Evolutionary conservation across 2,888 invertebrate genomes (phyloP).

Genomic region (Ophraella communa): DNA sequence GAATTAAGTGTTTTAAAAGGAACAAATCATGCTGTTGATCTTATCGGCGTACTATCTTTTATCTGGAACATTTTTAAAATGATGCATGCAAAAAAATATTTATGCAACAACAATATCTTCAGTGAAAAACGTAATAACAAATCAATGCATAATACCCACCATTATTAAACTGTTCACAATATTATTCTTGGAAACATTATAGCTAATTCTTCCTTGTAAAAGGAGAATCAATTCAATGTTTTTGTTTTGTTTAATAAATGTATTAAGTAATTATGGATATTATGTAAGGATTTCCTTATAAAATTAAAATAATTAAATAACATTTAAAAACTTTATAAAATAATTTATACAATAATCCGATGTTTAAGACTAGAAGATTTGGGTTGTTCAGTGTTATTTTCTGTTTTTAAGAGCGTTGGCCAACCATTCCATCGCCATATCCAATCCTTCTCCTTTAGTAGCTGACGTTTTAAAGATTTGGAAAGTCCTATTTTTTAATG

Average conservation of each 20-base stretch:
- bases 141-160: not conserved
- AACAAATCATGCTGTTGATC: too few relatives aligned
- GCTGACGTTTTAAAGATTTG: slow-evolving; percentile 99
- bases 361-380: slow-evolving; percentile 43
- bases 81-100: not conserved
- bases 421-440: slow-evolving; percentile 99
- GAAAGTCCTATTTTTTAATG: slow-evolving; percentile 95
- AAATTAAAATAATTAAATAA: slow-evolving; percentile 26
- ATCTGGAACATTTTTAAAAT: not conserved
- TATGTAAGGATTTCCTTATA: slow-evolving; percentile 14
- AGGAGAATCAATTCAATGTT: too few relatives aligned
- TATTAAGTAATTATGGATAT: not conserved
- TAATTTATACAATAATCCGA: slow-evolving; percentile 32
- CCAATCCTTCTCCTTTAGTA: slow-evolving; percentile 95
- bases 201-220: too few relatives aligned
- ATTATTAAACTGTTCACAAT: not conserved
- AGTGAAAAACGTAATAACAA: not conserved
- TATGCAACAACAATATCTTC: slow-evolving; percentile 1
- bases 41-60: not conserved
- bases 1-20: too few relatives aligned
- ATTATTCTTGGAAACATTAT: too few relatives aligned
- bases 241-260: not conserved
- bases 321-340: slow-evolving; percentile 25
- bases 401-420: slow-evolving; percentile 87
- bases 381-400: slow-evolving; percentile 69